Evolutionary conservation across 2,113 vertebrate genomes (phyloP).

Genomic region (Leptobrachium leishanense): DNA sequence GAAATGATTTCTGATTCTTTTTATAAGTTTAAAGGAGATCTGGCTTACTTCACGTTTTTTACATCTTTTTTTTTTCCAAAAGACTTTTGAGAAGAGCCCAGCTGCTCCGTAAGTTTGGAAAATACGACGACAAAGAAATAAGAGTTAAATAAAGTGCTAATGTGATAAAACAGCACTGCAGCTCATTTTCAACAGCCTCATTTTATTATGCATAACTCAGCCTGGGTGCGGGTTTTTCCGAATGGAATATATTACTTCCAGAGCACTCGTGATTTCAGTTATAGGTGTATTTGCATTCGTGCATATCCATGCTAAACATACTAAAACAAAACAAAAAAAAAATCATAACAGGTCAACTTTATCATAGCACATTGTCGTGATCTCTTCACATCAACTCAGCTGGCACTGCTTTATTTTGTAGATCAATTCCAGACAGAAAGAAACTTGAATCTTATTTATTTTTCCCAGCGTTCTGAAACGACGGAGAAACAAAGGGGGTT

Average conservation of each 20-base stretch:
- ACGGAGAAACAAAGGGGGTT: too few species aligned
- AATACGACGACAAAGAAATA: not conserved
- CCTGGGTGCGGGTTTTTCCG: not conserved
- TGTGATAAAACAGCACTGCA: not conserved
- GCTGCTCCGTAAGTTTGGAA: not conserved
- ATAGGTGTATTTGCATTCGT: not conserved
- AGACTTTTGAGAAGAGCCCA: not conserved
- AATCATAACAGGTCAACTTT: too few species aligned
- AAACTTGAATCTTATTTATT: too few species aligned
- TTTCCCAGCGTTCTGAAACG: too few species aligned
- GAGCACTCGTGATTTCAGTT: not conserved
- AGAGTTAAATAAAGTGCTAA: not conserved
- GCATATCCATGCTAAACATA: too few species aligned
- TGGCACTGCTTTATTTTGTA: too few species aligned
- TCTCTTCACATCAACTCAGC: too few species aligned
- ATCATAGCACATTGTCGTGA: too few species aligned
- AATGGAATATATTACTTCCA: not conserved
- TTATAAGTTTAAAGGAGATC: conserved; percentile 8
- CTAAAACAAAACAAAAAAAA: too few species aligned
- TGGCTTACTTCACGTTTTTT: conserved; percentile 21
- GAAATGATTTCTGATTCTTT: conserved; percentile 22
- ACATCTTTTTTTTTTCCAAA: conserved; percentile 1
- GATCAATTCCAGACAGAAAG: too few species aligned
- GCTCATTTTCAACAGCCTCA: not conserved
- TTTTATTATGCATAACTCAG: not conserved